Evolutionary conservation across 2,888 invertebrate species (phyloP).

Genomic region (Eristalis pertinax): DNA sequence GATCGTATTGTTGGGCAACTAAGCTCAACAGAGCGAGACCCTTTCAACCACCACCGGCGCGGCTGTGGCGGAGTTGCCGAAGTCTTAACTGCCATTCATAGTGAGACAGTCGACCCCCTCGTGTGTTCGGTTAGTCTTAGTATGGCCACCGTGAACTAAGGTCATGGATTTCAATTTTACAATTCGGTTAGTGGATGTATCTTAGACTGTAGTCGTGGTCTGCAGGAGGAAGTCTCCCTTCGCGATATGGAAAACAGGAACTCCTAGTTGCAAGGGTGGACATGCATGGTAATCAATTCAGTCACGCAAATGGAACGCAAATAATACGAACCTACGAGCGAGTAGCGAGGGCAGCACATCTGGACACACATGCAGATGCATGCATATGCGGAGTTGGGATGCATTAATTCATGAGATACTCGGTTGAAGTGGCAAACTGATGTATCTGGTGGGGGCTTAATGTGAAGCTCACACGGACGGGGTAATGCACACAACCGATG

Average conservation of each 20-base stretch:
- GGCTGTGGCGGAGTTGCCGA: background rate
- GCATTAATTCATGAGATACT: background rate
- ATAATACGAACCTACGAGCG: constrained; percentile 22
- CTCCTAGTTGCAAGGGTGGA: constrained; percentile 8
- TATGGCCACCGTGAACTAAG: background rate
- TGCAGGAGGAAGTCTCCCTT: background rate
- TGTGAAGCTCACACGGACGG: background rate
- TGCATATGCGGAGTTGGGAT: background rate
- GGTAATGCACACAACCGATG: background rate
- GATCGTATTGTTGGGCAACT: background rate
- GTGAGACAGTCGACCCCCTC: background rate
- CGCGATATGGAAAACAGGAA: background rate
- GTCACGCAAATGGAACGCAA: constrained; percentile 51
- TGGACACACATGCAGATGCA: background rate
- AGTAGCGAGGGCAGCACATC: background rate
- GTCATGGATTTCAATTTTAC: background rate
- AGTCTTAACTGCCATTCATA: background rate
- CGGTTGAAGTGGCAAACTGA: background rate
- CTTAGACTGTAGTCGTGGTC: background rate
- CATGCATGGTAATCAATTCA: constrained; percentile 46
- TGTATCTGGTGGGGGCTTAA: background rate
- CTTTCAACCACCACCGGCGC: background rate
- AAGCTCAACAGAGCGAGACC: background rate
- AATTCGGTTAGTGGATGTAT: background rate
- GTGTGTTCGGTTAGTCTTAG: background rate